Evolutionary conservation across 1,140 invertebrate genomes (phyloP).

Genomic region (Drosophila nigrodunni): DNA sequence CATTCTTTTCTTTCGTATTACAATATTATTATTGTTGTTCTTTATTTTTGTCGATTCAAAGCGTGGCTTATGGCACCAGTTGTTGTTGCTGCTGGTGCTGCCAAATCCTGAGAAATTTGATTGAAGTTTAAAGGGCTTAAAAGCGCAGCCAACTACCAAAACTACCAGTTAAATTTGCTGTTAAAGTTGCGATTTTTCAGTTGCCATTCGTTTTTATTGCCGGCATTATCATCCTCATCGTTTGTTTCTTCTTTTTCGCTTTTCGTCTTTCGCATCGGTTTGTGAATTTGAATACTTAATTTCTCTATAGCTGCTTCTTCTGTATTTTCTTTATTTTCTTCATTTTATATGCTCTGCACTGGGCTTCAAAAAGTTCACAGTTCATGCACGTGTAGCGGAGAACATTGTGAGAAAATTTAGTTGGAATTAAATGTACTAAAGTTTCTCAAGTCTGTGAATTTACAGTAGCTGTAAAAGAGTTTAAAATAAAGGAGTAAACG

Average conservation of each 20-base stretch:
- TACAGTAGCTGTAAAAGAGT: not conserved
- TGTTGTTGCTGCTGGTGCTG: constrained; percentile 13
- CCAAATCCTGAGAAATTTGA: constrained; percentile 76
- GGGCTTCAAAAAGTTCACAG: constrained; percentile 58
- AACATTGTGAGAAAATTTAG: constrained; percentile 38
- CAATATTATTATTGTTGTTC: constrained; percentile 74
- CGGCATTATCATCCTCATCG: constrained; percentile 66
- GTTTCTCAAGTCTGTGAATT: not conserved
- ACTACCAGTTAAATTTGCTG: constrained; percentile 55
- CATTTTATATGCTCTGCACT: constrained; percentile 11
- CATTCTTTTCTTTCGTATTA: constrained; percentile 71
- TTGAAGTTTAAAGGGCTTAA: constrained; percentile 76
- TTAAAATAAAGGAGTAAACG: too few species aligned
- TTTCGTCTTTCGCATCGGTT: constrained; percentile 50
- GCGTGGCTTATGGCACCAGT: constrained; percentile 50
- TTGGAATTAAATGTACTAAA: constrained; percentile 21
- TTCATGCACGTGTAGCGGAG: constrained; percentile 59
- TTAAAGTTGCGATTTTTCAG: constrained; percentile 56
- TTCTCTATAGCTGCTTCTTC: constrained; percentile 39
- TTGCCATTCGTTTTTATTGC: constrained; percentile 80
- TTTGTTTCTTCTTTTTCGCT: constrained; percentile 19
- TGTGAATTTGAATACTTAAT: constrained; percentile 81
- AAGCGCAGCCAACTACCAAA: constrained; percentile 64
- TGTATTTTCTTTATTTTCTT: constrained; percentile 22
- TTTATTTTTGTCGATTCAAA: constrained; percentile 21